Conservation (phyloP, 2,113 vertebrate species). For the Poeciliopsis turrubarensis region DNA sequence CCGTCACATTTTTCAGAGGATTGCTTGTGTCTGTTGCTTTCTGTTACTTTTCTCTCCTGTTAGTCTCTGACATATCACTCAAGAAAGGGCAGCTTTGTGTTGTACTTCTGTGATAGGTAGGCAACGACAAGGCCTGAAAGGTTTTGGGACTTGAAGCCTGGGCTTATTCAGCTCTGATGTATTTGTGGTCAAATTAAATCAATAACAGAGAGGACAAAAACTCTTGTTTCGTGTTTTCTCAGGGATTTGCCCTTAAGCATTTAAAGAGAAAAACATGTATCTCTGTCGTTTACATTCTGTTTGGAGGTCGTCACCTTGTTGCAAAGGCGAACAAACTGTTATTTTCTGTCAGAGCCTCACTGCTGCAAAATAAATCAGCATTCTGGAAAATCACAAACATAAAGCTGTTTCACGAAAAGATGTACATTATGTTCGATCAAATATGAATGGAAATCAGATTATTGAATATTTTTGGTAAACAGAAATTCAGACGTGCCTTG, state of each 20-base stretch:
- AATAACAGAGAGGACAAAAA: constrained; percentile 57
- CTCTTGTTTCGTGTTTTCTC: constrained; percentile 12
- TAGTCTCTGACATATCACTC: constrained; percentile 65
- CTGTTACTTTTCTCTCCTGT: constrained; percentile 47
- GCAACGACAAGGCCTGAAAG: constrained; percentile 69
- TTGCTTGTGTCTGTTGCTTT: constrained; percentile 50
- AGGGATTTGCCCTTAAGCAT: constrained; percentile 62
- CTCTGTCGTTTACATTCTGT: constrained; percentile 60
- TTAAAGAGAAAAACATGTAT: constrained; percentile 47
- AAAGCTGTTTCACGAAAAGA: background rate
- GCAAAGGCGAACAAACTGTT: constrained; percentile 46
- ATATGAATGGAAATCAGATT: background rate
- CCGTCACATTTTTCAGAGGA: constrained; percentile 62
- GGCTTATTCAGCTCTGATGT: constrained; percentile 78
- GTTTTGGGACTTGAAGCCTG: constrained; percentile 70
- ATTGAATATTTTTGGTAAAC: background rate
- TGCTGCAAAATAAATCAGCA: constrained; percentile 19
- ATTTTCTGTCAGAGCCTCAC: constrained; percentile 50
- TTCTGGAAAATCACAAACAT: constrained; percentile 1
- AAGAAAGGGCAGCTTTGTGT: constrained; percentile 51
- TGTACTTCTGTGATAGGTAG: constrained; percentile 76
- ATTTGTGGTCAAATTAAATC: constrained; percentile 81
- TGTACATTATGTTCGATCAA: background rate
- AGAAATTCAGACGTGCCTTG: no score
- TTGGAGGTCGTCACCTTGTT: constrained; percentile 66